phyloP scores from a whole-genome alignment of 1,140 invertebrate genomes.

The Pseudachorutes palmiensis region DNA sequence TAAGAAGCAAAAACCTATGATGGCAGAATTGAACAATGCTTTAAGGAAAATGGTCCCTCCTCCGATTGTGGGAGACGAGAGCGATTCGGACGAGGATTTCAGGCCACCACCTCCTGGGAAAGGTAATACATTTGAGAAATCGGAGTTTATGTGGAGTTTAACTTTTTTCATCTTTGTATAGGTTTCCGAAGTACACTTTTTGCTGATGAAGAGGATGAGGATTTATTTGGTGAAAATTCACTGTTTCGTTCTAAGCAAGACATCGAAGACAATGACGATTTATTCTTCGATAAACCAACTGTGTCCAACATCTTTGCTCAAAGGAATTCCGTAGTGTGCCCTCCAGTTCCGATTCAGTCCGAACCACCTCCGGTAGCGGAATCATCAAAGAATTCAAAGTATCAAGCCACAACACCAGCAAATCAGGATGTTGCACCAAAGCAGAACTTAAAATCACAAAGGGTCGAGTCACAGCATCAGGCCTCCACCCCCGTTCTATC shows the following conservation, averaged over 20 bases:
- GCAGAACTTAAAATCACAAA: too few species aligned
- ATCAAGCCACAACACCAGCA: neutral
- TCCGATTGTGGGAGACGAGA: neutral
- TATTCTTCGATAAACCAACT: conserved; percentile 3
- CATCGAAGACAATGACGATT: conserved; percentile 8
- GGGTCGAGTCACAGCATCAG: too few species aligned
- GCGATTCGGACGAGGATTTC: conserved; percentile 33
- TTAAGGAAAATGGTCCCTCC: too few species aligned
- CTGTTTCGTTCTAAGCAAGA: conserved; percentile 12
- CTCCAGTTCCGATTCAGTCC: neutral
- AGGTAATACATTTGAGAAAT: conserved; percentile 13
- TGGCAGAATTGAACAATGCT: too few species aligned
- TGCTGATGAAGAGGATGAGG: conserved; percentile 29
- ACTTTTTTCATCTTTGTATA: neutral
- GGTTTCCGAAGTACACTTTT: conserved; percentile 16
- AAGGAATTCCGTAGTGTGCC: too few species aligned
- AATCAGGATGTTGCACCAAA: neutral
- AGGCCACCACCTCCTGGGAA: conserved; percentile 9
- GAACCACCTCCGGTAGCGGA: neutral
- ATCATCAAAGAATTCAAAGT: neutral
- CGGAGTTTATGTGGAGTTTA: neutral
- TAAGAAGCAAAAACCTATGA: too few species aligned
- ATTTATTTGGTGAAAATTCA: conserved; percentile 26
- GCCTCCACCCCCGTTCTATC: too few species aligned
- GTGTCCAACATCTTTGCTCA: neutral